Evolutionary conservation across 1,140 invertebrate genomes (phyloP).

Genomic region (Medauroidea extradentata): DNA sequence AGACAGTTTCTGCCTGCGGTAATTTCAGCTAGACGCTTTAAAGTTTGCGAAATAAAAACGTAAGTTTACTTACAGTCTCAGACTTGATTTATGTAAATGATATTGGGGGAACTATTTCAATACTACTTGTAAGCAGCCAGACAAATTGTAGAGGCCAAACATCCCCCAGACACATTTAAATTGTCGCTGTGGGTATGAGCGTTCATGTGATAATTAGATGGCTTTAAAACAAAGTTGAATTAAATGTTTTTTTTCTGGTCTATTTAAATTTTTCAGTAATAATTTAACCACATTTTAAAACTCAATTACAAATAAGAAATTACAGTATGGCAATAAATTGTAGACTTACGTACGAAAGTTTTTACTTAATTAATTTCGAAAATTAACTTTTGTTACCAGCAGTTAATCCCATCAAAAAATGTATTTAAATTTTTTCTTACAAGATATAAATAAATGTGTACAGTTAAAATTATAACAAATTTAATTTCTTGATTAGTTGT

Average conservation of each 20-base stretch:
- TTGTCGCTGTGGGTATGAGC: neutral
- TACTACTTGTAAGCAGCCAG: conserved; percentile 17
- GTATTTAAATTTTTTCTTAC: no score
- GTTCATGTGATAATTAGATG: neutral
- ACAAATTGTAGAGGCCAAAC: conserved; percentile 18
- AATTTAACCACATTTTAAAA: neutral
- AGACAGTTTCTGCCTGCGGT: no score
- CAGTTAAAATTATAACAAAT: no score
- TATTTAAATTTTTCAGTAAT: neutral
- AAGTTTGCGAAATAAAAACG: conserved; percentile 1
- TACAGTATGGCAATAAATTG: no score
- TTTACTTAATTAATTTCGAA: no score
- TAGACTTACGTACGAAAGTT: no score
- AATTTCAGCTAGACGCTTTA: neutral
- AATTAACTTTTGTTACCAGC: no score
- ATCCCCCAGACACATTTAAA: conserved; percentile 14
- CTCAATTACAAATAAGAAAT: neutral
- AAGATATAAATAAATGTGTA: no score
- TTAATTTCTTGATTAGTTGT: no score
- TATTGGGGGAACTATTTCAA: conserved; percentile 19
- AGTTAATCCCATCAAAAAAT: no score
- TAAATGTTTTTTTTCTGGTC: neutral
- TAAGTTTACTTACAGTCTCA: conserved; percentile 20
- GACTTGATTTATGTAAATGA: conserved; percentile 19
- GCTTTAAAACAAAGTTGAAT: neutral